Conservation (phyloP, 2,888 invertebrate genomes). For the Taenaris catops region DNA sequence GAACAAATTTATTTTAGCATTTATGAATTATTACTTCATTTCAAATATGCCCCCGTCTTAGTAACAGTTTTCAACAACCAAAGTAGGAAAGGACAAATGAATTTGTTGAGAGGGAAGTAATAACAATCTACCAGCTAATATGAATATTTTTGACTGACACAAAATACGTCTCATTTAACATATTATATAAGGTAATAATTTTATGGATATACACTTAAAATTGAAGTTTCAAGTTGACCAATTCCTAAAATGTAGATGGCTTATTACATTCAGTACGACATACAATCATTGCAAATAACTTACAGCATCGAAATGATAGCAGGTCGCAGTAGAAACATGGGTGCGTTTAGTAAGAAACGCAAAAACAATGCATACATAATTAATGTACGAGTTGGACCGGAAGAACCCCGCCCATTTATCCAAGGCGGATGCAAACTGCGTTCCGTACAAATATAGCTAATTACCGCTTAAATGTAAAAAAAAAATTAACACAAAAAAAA, state of each 20-base stretch:
- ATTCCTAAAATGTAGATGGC: too few species aligned
- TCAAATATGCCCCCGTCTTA: background rate
- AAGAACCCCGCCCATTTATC: constrained; percentile 9
- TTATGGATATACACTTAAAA: too few species aligned
- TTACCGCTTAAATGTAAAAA: too few species aligned
- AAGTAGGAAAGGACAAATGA: constrained; percentile 13
- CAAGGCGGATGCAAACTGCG: constrained; percentile 17
- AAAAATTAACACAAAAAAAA: too few species aligned
- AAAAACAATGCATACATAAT: constrained; percentile 11
- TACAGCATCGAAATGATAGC: too few species aligned
- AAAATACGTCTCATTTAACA: background rate
- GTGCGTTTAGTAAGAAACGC: constrained; percentile 3
- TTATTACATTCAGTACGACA: too few species aligned
- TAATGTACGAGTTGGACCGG: constrained; percentile 6
- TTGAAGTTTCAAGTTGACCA: too few species aligned
- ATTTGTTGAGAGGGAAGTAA: constrained; percentile 17
- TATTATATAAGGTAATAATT: too few species aligned
- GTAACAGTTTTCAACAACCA: constrained; percentile 1
- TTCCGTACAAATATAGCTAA: constrained; percentile 8
- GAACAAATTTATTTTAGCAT: too few species aligned
- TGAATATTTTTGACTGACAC: constrained; percentile 2
- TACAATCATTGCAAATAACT: too few species aligned
- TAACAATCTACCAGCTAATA: constrained; percentile 4
- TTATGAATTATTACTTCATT: too few species aligned
- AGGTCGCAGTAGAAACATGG: too few species aligned